These are phyloP conservation scores for Spea bombifrons DNA, from an alignment of 2,113 vertebrate species.

Conservation along the genomic window DNA sequence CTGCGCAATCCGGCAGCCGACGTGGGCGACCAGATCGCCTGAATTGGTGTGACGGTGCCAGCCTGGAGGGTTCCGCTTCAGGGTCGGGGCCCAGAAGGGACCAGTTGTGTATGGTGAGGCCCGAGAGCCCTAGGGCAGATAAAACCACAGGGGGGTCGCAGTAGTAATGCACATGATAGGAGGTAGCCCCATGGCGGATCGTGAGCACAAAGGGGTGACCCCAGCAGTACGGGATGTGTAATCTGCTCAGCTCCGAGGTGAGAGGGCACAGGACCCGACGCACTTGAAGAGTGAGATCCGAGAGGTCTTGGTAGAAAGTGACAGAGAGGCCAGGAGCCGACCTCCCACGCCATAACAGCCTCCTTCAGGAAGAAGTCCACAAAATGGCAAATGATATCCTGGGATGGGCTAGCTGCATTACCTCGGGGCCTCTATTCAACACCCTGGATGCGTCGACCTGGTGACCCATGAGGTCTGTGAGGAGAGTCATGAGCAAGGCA, in stretches of 20 bases:
- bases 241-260: not conserved
- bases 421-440: not conserved
- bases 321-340: not conserved
- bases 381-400: not conserved
- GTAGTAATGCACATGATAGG: too few relatives aligned
- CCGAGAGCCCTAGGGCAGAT: too few relatives aligned
- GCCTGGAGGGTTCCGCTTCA: too few relatives aligned
- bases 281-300: not conserved
- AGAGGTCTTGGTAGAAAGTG: not conserved
- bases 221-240: not conserved
- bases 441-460: not conserved
- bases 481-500: not conserved
- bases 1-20: too few relatives aligned
- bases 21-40: too few relatives aligned
- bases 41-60: too few relatives aligned
- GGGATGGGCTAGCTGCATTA: not conserved
- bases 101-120: too few relatives aligned
- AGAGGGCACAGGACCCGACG: not conserved
- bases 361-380: not conserved
- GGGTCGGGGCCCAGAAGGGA: too few relatives aligned
- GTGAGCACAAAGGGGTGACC: not conserved
- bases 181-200: too few relatives aligned
- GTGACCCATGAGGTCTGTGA: not conserved
- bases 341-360: not conserved
- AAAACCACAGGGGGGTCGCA: too few relatives aligned